These are phyloP conservation scores for Chlamydotis undulata DNA, from an alignment of 2,113 vertebrate species.

Conservation along the genomic window DNA sequence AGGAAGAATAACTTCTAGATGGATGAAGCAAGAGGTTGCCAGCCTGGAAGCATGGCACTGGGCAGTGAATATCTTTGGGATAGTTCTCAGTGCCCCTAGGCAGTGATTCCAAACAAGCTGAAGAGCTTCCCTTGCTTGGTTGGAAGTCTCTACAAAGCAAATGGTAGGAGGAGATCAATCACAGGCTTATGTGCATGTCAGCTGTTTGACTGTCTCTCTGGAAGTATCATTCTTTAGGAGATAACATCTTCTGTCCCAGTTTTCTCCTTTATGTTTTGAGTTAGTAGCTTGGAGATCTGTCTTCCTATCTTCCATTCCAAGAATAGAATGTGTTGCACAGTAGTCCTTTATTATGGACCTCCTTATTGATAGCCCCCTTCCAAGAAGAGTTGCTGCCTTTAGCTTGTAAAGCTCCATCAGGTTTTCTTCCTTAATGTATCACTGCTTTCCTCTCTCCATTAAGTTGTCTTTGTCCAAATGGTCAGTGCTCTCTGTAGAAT, in stretches of 20 bases:
- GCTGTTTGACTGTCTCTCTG: background rate
- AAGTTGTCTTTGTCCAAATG: background rate
- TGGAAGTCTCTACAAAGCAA: background rate
- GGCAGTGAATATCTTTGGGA: background rate
- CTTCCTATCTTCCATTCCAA: background rate
- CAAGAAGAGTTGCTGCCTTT: background rate
- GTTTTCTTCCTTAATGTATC: background rate
- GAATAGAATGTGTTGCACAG: background rate
- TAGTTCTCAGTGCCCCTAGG: background rate
- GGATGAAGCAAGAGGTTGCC: background rate
- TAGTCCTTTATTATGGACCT: background rate
- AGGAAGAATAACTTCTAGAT: background rate
- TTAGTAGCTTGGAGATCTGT: background rate
- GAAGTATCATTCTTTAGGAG: background rate
- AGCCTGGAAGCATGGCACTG: background rate
- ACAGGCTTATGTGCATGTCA: background rate
- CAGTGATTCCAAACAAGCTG: background rate
- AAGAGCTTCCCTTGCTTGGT: background rate
- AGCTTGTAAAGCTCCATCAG: background rate
- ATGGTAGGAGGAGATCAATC: background rate
- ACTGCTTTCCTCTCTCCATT: background rate
- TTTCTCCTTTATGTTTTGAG: background rate
- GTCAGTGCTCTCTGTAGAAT: background rate
- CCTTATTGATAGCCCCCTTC: background rate
- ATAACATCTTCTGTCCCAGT: background rate